Conservation (phyloP, 2,113 vertebrate species). For the Cyprinodon brontotheroides region DNA sequence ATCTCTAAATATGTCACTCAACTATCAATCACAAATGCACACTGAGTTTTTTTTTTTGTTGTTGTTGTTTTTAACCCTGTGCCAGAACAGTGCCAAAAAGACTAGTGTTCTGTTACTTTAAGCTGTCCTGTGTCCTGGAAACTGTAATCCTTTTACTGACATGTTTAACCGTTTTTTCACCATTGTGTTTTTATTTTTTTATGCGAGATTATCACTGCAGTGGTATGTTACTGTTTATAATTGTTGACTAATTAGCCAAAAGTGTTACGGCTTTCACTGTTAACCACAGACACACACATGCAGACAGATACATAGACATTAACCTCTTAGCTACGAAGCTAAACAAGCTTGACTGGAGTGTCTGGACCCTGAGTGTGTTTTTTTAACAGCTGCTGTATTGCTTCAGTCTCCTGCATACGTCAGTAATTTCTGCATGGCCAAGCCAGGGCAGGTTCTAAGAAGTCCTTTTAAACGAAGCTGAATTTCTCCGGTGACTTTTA, state of each 20-base stretch:
- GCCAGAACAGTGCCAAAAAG: slow-evolving; percentile 51
- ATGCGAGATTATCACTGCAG: neutral
- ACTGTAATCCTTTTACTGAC: neutral
- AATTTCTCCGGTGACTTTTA: slow-evolving; percentile 52
- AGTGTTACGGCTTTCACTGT: slow-evolving; percentile 70
- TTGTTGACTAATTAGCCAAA: slow-evolving; percentile 57
- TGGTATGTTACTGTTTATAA: slow-evolving; percentile 23
- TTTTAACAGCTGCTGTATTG: slow-evolving; percentile 39
- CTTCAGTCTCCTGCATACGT: slow-evolving; percentile 33
- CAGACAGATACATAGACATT: slow-evolving; percentile 22
- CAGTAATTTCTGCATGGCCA: slow-evolving; percentile 31
- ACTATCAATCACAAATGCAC: neutral
- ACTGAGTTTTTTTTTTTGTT: neutral
- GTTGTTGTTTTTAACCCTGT: neutral
- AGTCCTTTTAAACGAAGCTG: slow-evolving; percentile 20
- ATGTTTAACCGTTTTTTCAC: slow-evolving; percentile 12
- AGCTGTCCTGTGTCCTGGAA: slow-evolving; percentile 8
- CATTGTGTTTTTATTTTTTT: neutral
- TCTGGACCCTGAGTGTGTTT: slow-evolving; percentile 45
- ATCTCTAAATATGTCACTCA: neutral
- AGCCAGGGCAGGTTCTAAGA: slow-evolving; percentile 56
- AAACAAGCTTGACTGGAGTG: slow-evolving; percentile 29
- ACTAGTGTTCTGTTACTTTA: neutral
- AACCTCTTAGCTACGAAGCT: slow-evolving; percentile 27
- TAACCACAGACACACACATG: slow-evolving; percentile 38